A percentile compares a stretch with the other conserved stretches of the same genome.
Evolutionary conservation across 2,797 vertebrate species (phyloP).

Genomic region (Phoebastria nigripes): DNA sequence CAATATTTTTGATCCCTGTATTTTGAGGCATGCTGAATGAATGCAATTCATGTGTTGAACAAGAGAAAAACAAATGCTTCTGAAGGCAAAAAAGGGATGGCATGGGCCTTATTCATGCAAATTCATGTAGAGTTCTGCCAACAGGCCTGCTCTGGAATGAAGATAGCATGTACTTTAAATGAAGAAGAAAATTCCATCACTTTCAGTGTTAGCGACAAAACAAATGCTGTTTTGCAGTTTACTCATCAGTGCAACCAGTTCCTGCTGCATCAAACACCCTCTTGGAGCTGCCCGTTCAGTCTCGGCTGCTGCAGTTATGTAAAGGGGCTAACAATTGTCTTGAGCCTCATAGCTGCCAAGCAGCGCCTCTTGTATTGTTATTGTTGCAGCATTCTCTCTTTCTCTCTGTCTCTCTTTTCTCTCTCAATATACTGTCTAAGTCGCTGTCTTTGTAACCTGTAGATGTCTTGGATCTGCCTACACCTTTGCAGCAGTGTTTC

Average conservation of each 20-base stretch:
- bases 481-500: neutral
- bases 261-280: neutral
- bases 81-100: neutral
- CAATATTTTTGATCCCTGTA: neutral
- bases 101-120: neutral
- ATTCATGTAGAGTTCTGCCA: neutral
- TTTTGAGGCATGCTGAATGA: neutral
- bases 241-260: fast-evolving
- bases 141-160: neutral
- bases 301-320: neutral
- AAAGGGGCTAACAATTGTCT: neutral
- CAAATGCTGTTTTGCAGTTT: neutral
- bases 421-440: neutral
- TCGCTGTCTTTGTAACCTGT: neutral
- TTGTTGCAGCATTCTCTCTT: neutral
- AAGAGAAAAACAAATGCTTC: neutral
- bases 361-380: fast-evolving
- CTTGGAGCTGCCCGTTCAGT: fast-evolving
- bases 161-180: neutral
- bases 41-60: too few relatives aligned
- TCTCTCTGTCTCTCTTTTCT: neutral
- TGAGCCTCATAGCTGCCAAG: neutral
- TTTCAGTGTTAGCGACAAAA: neutral
- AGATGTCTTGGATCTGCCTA: neutral
- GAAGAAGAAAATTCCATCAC: neutral